phyloP scores from a whole-genome alignment of 2,113 vertebrate species.

The Acrocephalus kingi region DNA sequence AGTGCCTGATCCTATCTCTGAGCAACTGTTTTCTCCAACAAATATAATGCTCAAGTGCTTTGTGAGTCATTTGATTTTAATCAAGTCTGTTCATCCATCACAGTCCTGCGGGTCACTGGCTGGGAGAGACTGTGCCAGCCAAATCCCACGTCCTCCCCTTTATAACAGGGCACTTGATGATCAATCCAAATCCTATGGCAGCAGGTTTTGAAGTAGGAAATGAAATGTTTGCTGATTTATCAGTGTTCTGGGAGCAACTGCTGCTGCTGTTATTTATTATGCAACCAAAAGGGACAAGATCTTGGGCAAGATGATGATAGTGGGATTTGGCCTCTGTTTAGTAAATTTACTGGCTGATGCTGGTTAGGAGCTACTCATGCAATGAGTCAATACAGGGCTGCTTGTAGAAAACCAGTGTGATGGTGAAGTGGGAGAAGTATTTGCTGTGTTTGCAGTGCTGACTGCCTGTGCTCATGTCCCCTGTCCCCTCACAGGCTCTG shows the following conservation, averaged over 20 bases:
- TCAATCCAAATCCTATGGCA: not conserved
- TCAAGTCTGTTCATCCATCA: not conserved
- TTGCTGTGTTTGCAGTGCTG: not conserved
- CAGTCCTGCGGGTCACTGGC: not conserved
- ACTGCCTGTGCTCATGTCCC: accelerated
- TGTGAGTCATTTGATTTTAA: not conserved
- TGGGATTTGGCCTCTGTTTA: not conserved
- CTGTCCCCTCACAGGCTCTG: not conserved
- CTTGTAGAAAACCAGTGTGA: not conserved
- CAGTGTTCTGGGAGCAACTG: not conserved
- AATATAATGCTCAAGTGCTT: not conserved
- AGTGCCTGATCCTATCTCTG: not conserved
- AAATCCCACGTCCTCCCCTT: not conserved
- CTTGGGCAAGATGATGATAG: not conserved
- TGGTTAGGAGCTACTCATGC: not conserved
- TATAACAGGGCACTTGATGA: not conserved
- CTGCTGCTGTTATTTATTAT: not conserved
- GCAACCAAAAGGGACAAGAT: not conserved
- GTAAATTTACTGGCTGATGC: not conserved
- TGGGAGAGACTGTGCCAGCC: not conserved
- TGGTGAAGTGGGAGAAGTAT: not conserved
- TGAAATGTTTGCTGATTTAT: not conserved
- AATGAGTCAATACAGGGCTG: not conserved
- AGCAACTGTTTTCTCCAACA: not conserved
- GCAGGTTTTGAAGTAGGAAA: not conserved